A percentile compares a stretch with the other conserved stretches of the same genome.
phyloP scores from a whole-genome alignment of 1,140 invertebrate genomes.

The Ridgeia piscesae region DNA sequence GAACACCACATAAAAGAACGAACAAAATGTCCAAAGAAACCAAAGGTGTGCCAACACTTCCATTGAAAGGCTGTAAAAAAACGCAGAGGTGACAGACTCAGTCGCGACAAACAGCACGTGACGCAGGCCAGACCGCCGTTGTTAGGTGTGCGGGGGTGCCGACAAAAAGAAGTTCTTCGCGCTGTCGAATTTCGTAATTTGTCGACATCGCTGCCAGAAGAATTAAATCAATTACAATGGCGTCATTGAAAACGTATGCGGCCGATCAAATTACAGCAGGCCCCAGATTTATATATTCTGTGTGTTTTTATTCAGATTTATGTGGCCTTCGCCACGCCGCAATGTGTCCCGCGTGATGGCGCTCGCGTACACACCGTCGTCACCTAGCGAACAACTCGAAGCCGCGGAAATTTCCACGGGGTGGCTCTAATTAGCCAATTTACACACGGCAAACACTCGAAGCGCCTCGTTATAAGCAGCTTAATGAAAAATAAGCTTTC shows the following conservation, averaged over 20 bases:
- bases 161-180: neutral
- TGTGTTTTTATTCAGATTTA: neutral
- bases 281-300: neutral
- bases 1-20: neutral
- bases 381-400: neutral
- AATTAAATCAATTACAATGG: neutral
- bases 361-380: neutral
- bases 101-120: neutral
- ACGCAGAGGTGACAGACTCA: neutral
- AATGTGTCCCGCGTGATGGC: neutral
- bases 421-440: neutral
- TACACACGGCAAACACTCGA: neutral
- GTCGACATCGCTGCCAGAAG: neutral
- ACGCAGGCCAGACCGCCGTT: neutral
- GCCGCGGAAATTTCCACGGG: neutral
- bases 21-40: neutral
- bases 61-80: neutral
- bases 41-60: neutral
- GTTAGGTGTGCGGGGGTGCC: neutral
- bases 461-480: neutral
- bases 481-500: neutral
- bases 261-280: neutral
- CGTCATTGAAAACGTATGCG: neutral
- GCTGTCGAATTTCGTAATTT: neutral
- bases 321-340: neutral